A percentile compares a stretch with the other conserved stretches of the same genome.
Conservation (phyloP, 2,113 vertebrate genomes). For the Bufo bufo region DNA sequence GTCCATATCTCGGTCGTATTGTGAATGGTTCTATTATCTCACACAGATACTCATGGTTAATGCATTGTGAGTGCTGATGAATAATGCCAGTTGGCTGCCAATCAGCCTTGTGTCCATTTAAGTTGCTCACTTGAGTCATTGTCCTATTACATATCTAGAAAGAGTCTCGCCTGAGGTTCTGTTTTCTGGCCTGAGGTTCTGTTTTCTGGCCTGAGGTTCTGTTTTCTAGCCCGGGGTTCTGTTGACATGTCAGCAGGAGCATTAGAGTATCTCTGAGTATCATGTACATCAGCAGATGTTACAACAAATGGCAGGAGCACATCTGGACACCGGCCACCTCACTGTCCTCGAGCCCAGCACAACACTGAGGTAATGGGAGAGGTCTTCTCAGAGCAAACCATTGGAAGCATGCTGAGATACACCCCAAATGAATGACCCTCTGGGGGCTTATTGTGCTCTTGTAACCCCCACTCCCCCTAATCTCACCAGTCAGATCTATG, state of each 20-base stretch:
- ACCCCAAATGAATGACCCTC: constrained; percentile 27
- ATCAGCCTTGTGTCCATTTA: neutral
- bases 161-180: neutral
- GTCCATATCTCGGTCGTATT: neutral
- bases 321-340: constrained; percentile 11
- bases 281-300: constrained; percentile 28
- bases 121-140: neutral
- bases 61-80: neutral
- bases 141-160: neutral
- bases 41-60: neutral
- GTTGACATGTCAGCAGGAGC: neutral
- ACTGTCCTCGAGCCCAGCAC: neutral
- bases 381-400: neutral
- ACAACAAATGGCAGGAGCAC: constrained; percentile 11
- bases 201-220: neutral
- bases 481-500: neutral
- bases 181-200: neutral
- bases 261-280: neutral
- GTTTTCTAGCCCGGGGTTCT: neutral
- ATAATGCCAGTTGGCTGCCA: neutral
- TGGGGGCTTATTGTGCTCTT: neutral
- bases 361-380: constrained; percentile 32
- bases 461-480: constrained; percentile 33
- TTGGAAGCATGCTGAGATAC: constrained; percentile 40
- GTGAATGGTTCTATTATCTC: neutral